phyloP scores from a whole-genome alignment of 2,797 vertebrate genomes.

The Gouania willdenowi region DNA sequence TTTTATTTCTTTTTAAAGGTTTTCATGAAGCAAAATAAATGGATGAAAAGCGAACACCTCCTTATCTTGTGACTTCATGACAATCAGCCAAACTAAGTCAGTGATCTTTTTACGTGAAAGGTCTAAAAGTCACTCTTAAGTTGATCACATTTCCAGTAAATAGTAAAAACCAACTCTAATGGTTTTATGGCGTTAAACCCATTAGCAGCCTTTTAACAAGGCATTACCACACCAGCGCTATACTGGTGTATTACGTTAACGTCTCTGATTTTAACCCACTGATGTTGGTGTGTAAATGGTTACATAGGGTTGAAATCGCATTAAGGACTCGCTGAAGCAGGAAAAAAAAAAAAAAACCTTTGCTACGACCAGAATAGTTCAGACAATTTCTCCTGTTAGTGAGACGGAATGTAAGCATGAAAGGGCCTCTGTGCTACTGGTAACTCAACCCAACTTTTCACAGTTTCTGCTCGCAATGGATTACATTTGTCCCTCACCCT shows the following conservation, averaged over 20 bases:
- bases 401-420: constrained; percentile 23
- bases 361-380: constrained; percentile 26
- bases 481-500: no score
- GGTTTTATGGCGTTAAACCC: background rate
- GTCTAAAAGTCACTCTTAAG: background rate
- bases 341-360: constrained; percentile 8
- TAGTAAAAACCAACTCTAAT: background rate
- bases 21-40: no score
- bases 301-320: constrained; percentile 18
- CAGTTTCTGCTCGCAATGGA: background rate
- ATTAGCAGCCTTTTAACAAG: background rate
- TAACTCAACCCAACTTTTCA: background rate
- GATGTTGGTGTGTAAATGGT: constrained; percentile 13
- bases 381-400: constrained; percentile 22
- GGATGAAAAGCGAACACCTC: no score
- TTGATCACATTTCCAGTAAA: background rate
- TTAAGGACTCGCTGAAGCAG: constrained; percentile 12
- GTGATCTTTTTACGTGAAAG: background rate
- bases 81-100: background rate
- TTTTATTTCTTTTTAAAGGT: no score
- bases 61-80: no score
- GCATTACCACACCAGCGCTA: background rate
- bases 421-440: background rate
- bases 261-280: constrained; percentile 1
- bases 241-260: constrained; percentile 4